Conservation (phyloP, 2,797 vertebrate genomes). For the Gymnocypris eckloni region DNA sequence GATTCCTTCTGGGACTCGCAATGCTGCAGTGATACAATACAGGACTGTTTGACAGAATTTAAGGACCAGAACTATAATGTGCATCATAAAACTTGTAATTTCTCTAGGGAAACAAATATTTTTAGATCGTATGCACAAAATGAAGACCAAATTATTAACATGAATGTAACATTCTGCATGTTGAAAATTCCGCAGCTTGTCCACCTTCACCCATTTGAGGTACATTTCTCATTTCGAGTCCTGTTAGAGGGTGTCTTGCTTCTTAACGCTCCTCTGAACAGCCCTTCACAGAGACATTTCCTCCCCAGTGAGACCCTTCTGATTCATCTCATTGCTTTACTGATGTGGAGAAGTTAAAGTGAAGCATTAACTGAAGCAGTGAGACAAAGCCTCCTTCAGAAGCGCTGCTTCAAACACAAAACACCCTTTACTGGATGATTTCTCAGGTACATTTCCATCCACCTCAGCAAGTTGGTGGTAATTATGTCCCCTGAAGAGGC, state of each 20-base stretch:
- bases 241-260: slow-evolving; percentile 17
- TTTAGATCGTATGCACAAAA: background rate
- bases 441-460: background rate
- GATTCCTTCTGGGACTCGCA: background rate
- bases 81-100: background rate
- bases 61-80: background rate
- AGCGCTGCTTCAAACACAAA: background rate
- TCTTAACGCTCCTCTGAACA: slow-evolving; percentile 15
- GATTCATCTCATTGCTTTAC: slow-evolving; percentile 35
- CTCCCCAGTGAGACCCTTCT: slow-evolving; percentile 23
- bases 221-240: background rate
- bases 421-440: slow-evolving; percentile 13
- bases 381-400: slow-evolving; percentile 24
- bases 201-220: background rate
- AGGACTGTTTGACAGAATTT: background rate
- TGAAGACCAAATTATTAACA: no score
- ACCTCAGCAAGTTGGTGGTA: slow-evolving; percentile 10
- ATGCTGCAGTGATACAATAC: background rate
- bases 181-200: background rate
- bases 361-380: slow-evolving; percentile 49
- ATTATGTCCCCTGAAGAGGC: slow-evolving; percentile 31
- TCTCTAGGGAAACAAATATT: background rate
- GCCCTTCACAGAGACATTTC: slow-evolving; percentile 6
- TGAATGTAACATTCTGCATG: background rate
- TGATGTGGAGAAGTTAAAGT: slow-evolving; percentile 40